Conservation (phyloP, 2,888 invertebrate species). For the Hedya salicella region DNA sequence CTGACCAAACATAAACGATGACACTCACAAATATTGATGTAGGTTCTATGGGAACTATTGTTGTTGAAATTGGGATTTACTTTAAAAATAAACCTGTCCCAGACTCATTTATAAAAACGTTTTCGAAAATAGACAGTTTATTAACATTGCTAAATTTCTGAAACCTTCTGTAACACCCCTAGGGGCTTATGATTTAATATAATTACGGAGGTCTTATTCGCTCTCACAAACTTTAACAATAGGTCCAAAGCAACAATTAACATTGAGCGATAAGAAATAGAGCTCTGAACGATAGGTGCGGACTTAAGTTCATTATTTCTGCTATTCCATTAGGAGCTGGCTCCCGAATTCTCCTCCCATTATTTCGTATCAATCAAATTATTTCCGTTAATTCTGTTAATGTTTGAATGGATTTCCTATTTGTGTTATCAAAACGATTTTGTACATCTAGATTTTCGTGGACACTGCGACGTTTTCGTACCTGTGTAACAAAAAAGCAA, state of each 20-base stretch:
- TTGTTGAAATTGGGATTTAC: background rate
- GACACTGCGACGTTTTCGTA: background rate
- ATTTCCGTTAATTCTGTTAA: conserved; percentile 48
- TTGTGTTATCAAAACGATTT: conserved; percentile 26
- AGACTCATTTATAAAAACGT: background rate
- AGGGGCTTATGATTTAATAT: conserved; percentile 29
- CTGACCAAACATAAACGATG: conserved; percentile 27
- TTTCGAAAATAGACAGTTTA: conserved; percentile 2
- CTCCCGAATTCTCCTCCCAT: conserved; percentile 56
- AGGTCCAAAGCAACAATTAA: conserved; percentile 46
- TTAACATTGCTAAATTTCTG: background rate
- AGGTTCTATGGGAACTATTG: conserved; percentile 2
- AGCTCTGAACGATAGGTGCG: conserved; percentile 54
- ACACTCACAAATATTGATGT: conserved; percentile 14
- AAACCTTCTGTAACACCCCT: conserved; percentile 23
- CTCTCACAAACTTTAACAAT: conserved; percentile 42
- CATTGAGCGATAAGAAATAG: conserved; percentile 53
- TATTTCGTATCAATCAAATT: conserved; percentile 62
- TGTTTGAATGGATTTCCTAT: conserved; percentile 38
- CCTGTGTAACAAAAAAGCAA: too few species aligned
- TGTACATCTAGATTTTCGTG: conserved; percentile 11
- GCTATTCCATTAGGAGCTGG: conserved; percentile 56
- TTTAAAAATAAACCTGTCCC: background rate
- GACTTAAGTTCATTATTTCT: conserved; percentile 55
- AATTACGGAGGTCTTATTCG: conserved; percentile 37